Conservation (phyloP, 2,888 invertebrate species). For the Dorcus hopei region DNA sequence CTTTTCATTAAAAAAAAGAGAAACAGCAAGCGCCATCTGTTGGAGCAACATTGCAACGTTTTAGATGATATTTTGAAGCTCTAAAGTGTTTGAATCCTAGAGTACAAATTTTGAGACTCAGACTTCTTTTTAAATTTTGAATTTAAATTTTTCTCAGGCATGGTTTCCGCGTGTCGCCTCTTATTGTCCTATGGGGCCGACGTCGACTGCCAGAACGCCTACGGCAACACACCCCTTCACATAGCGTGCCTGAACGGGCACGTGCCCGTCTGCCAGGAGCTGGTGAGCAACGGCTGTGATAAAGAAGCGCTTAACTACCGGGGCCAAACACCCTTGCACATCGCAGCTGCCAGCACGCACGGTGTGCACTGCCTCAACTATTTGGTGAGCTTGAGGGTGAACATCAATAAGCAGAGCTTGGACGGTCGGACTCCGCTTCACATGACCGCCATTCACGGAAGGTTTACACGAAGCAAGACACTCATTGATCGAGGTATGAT, state of each 20-base stretch:
- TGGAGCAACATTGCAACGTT: too few relatives aligned
- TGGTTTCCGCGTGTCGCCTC: conserved; percentile 36
- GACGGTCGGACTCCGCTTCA: conserved; percentile 63
- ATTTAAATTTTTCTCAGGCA: conserved; percentile 26
- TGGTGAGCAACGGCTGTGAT: conserved; percentile 52
- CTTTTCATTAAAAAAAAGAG: too few relatives aligned
- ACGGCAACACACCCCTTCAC: conserved; percentile 60
- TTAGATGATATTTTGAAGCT: not conserved
- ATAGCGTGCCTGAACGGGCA: conserved; percentile 62
- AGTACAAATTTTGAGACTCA: not conserved
- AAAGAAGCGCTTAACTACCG: conserved; percentile 55
- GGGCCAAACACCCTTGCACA: conserved; percentile 60
- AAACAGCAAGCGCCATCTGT: too few relatives aligned
- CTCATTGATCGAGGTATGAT: conserved; percentile 56
- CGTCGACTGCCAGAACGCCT: conserved; percentile 55
- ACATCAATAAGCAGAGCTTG: conserved; percentile 55
- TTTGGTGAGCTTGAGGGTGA: conserved; percentile 53
- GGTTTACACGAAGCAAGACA: conserved; percentile 60
- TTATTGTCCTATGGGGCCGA: conserved; percentile 57
- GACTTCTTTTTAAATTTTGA: not conserved
- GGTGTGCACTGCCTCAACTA: conserved; percentile 60
- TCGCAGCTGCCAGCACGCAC: conserved; percentile 59
- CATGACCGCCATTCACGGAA: conserved; percentile 64
- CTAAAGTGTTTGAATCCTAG: not conserved
- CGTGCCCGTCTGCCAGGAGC: conserved; percentile 53